phyloP scores from a whole-genome alignment of 2,888 invertebrate species.

The Hypercompe scribonia region DNA sequence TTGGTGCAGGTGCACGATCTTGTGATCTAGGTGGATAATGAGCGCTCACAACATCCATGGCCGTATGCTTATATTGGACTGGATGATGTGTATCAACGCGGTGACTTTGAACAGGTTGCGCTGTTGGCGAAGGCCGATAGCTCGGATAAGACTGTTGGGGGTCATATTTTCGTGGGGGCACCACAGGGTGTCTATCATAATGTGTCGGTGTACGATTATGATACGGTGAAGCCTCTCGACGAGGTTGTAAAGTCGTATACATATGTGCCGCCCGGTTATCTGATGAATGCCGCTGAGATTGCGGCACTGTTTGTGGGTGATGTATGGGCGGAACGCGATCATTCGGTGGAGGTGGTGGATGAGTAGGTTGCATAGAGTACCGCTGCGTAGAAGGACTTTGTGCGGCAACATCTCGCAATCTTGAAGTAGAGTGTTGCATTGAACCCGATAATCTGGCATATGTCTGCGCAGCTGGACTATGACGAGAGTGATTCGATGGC shows the following conservation, averaged over 20 bases:
- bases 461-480: conserved; percentile 70
- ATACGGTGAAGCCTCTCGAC: conserved; percentile 74
- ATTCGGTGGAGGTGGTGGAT: conserved; percentile 78
- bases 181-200: conserved; percentile 73
- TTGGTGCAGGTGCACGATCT: conserved; percentile 70
- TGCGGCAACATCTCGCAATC: conserved; percentile 70
- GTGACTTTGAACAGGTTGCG: conserved; percentile 72
- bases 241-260: conserved; percentile 69
- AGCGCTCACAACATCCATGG: conserved; percentile 66
- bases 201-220: conserved; percentile 63
- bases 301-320: conserved; percentile 70
- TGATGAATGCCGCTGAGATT: conserved; percentile 65
- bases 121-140: conserved; percentile 70
- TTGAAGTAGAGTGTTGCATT: conserved; percentile 71
- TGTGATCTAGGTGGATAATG: conserved; percentile 70
- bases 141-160: conserved; percentile 80
- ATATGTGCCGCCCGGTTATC: conserved; percentile 70
- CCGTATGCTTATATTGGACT: conserved; percentile 71
- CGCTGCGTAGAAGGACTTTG: conserved; percentile 75
- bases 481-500: conserved; percentile 71
- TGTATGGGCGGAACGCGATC: conserved; percentile 83
- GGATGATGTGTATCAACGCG: conserved; percentile 73
- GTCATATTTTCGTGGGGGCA: conserved; percentile 78
- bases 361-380: conserved; percentile 66
- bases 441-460: conserved; percentile 75